A percentile compares a stretch with the other conserved stretches of the same genome.
These are phyloP conservation scores for Gallinago paraguaiae DNA, from an alignment of 2,113 vertebrate genomes.

Conservation along the genomic window DNA sequence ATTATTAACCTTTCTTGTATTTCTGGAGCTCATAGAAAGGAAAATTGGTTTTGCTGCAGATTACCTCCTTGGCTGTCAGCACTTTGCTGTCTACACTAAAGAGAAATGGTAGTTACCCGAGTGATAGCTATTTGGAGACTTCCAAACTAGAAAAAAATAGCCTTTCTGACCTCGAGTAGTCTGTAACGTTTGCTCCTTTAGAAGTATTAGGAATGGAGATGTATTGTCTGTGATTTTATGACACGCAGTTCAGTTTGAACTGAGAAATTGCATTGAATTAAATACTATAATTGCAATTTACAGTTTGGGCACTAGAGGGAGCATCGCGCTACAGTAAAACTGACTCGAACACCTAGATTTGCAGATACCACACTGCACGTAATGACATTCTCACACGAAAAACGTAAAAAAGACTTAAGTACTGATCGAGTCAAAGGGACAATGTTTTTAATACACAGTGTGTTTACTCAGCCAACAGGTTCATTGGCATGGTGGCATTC, in stretches of 20 bases:
- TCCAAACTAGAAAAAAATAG: background rate
- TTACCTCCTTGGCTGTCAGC: background rate
- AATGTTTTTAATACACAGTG: background rate
- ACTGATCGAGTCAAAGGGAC: background rate
- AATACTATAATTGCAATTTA: background rate
- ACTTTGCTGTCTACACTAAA: background rate
- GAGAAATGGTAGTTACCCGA: background rate
- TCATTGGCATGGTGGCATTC: background rate
- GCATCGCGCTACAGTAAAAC: background rate
- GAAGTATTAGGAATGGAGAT: background rate
- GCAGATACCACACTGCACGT: too few relatives aligned
- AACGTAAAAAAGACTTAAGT: background rate
- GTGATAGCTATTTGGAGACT: background rate
- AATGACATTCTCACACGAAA: rapidly evolving
- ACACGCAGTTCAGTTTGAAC: background rate
- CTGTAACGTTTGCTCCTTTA: background rate
- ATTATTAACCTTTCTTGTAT: background rate
- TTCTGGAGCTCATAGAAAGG: background rate
- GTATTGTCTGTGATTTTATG: background rate
- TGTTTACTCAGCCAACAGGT: background rate
- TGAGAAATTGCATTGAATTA: background rate
- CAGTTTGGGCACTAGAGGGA: background rate
- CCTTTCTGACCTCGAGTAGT: background rate
- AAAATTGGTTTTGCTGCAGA: background rate
- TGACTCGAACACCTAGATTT: rapidly evolving